A percentile compares a stretch with the other conserved stretches of the same genome.
phyloP scores from a whole-genome alignment of 1,140 invertebrate species.

The Bombus fervidus region DNA sequence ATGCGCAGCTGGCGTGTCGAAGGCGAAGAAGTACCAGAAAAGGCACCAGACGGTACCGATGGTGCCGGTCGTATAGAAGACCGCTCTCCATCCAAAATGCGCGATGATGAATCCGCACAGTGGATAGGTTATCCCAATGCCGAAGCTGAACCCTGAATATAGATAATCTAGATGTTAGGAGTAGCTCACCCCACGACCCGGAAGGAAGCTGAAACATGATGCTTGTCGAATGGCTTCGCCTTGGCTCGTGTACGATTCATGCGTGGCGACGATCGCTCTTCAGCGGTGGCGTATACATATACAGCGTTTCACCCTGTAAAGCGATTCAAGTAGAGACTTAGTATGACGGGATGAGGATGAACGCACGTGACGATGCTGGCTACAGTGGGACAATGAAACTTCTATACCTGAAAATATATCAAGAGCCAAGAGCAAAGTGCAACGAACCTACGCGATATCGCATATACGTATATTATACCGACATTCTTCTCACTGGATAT shows the following conservation, averaged over 20 bases:
- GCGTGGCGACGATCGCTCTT: slow-evolving; percentile 65
- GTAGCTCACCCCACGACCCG: slow-evolving; percentile 79
- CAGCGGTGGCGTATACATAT: slow-evolving; percentile 54
- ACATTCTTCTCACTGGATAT: slow-evolving; percentile 28
- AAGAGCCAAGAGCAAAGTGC: slow-evolving; percentile 51
- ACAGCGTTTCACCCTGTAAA: slow-evolving; percentile 74
- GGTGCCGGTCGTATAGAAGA: slow-evolving; percentile 89
- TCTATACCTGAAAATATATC: slow-evolving; percentile 77
- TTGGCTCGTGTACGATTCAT: slow-evolving; percentile 70
- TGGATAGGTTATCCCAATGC: slow-evolving; percentile 88
- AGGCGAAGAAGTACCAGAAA: slow-evolving; percentile 90
- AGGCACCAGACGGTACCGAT: slow-evolving; percentile 86
- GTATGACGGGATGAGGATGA: slow-evolving; percentile 74
- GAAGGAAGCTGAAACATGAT: slow-evolving; percentile 81
- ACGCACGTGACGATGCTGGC: slow-evolving; percentile 69
- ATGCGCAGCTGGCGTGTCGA: slow-evolving; percentile 88
- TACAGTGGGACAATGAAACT: slow-evolving; percentile 80
- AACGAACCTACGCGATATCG: slow-evolving; percentile 35
- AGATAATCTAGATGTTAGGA: slow-evolving; percentile 81
- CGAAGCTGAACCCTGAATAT: slow-evolving; percentile 87
- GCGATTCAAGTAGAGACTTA: slow-evolving; percentile 81
- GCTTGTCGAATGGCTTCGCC: slow-evolving; percentile 75
- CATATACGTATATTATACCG: not conserved
- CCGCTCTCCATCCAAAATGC: slow-evolving; percentile 86
- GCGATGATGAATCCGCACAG: slow-evolving; percentile 88